These are phyloP conservation scores for Tubiluchus corallicola DNA, from an alignment of 2,888 invertebrate species.

Conservation along the genomic window DNA sequence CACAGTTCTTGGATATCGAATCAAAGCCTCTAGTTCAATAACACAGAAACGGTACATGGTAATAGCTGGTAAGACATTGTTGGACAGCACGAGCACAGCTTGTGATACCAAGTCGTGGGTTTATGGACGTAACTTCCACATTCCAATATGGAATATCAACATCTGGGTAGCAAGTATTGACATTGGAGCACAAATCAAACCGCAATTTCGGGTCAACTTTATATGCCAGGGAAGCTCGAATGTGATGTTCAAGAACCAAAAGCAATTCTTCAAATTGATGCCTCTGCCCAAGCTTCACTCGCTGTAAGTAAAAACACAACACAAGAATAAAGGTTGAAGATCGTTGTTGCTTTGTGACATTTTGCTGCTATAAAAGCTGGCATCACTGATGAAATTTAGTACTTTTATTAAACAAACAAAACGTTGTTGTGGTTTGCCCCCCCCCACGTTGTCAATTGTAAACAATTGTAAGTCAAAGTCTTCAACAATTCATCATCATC, in stretches of 20 bases:
- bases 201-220: neutral
- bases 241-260: neutral
- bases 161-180: conserved; percentile 3
- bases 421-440: no score
- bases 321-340: no score
- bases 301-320: neutral
- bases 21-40: neutral
- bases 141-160: neutral
- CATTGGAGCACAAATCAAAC: neutral
- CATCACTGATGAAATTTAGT: no score
- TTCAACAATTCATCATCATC: no score
- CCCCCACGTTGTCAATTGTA: no score
- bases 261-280: neutral
- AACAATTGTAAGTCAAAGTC: no score
- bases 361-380: no score
- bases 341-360: no score
- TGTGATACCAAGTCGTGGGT: neutral
- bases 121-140: conserved; percentile 3
- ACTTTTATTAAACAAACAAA: no score
- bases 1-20: neutral
- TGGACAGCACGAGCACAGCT: neutral
- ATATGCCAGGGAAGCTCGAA: neutral
- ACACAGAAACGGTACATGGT: neutral
- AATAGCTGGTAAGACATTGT: neutral
- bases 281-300: neutral